A percentile compares a stretch with the other conserved stretches of the same genome.
Conservation (phyloP, 1,140 invertebrate genomes). For the Hirudo medicinalis region DNA sequence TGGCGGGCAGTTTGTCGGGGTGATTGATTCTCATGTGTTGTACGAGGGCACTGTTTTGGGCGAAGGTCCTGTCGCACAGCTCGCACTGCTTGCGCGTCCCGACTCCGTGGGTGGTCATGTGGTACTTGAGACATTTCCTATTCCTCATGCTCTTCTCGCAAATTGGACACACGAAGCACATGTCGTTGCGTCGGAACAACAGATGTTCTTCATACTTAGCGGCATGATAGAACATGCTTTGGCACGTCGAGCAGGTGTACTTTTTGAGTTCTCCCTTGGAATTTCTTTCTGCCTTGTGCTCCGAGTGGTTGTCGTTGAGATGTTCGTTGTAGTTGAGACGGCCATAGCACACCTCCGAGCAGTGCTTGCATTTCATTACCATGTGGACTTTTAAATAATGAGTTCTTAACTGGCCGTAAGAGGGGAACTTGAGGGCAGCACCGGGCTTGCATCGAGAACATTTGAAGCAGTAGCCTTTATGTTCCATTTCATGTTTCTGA, state of each 20-base stretch:
- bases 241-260: neutral
- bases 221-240: neutral
- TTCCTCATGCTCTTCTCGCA: constrained; percentile 10
- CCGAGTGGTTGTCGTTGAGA: neutral
- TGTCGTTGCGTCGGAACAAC: neutral
- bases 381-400: constrained; percentile 9
- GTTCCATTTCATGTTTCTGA: constrained; percentile 6
- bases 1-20: neutral
- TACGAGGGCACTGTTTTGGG: constrained; percentile 9
- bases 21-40: constrained; percentile 8
- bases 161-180: neutral
- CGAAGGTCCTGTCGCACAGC: constrained; percentile 2
- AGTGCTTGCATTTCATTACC: constrained; percentile 11
- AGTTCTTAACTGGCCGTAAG: constrained; percentile 8
- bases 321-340: neutral
- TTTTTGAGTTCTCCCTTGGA: constrained; percentile 5
- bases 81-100: constrained; percentile 3
- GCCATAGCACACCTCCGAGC: constrained; percentile 2
- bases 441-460: constrained; percentile 1
- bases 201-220: constrained; percentile 1
- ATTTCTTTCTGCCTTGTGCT: constrained; percentile 3
- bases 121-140: constrained; percentile 10
- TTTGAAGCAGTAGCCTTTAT: constrained; percentile 7
- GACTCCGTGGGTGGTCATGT: neutral
- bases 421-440: constrained; percentile 3